Conservation (phyloP, 2,113 vertebrate species). For the Bujurquina vittata region DNA sequence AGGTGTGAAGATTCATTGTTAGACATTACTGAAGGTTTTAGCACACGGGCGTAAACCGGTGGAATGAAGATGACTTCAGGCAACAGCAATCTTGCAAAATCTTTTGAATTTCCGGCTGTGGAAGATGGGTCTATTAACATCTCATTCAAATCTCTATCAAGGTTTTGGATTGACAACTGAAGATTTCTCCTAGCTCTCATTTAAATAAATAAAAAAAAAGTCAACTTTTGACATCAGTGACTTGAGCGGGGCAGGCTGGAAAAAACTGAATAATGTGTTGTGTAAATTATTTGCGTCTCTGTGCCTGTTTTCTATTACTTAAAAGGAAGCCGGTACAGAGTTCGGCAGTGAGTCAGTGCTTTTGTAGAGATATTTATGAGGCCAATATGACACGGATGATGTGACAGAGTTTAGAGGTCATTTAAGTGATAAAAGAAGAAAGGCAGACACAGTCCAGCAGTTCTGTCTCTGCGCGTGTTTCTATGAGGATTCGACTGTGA, state of each 20-base stretch:
- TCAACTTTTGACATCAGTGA: neutral
- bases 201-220: neutral
- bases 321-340: conserved; percentile 31
- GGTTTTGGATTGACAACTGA: neutral
- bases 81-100: neutral
- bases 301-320: conserved; percentile 25
- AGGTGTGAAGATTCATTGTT: conserved; percentile 13
- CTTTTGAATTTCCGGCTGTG: neutral
- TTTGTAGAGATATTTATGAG: conserved; percentile 53
- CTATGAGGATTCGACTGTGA: neutral
- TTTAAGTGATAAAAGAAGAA: conserved; percentile 48
- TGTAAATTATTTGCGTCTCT: conserved; percentile 26
- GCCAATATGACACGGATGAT: conserved; percentile 49
- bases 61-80: neutral
- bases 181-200: neutral
- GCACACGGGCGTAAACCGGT: neutral
- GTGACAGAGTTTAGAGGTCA: conserved; percentile 62
- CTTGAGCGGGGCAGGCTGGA: neutral
- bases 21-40: neutral
- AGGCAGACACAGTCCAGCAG: conserved; percentile 32
- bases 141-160: neutral
- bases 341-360: conserved; percentile 43
- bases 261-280: neutral
- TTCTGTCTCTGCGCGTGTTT: neutral
- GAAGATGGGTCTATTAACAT: neutral